phyloP scores from a whole-genome alignment of 64 coral and sea anemone genomes.

The Dendrophyllia cribrosa region DNA sequence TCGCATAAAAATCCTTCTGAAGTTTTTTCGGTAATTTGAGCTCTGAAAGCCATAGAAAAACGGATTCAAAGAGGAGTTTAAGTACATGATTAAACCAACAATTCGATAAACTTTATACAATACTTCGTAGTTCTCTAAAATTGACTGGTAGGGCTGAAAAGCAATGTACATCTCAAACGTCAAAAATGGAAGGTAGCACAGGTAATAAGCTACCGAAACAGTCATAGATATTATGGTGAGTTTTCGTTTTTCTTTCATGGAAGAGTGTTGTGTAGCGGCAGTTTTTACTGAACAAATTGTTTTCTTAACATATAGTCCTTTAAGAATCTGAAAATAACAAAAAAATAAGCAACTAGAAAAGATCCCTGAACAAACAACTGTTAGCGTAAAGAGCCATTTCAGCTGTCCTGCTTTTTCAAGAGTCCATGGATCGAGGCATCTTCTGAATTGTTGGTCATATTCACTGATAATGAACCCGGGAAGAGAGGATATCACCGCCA shows the following conservation, averaged over 20 bases:
- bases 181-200: constrained; percentile 68
- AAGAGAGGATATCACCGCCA: constrained; percentile 2
- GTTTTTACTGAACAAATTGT: constrained; percentile 29
- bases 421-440: constrained; percentile 45
- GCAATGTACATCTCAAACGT: constrained; percentile 47
- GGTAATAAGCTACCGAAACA: constrained; percentile 48
- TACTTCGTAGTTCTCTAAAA: constrained; percentile 10
- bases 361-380: neutral
- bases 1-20: constrained; percentile 34
- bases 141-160: constrained; percentile 6
- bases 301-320: constrained; percentile 72
- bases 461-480: constrained; percentile 49
- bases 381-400: neutral
- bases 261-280: neutral
- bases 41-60: constrained; percentile 86
- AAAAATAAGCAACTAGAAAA: constrained; percentile 37
- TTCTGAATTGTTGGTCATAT: constrained; percentile 20
- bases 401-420: neutral
- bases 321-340: constrained; percentile 75
- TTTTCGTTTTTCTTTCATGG: constrained; percentile 50
- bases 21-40: constrained; percentile 66
- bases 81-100: constrained; percentile 48
- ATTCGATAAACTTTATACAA: constrained; percentile 27
- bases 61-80: constrained; percentile 74
- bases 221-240: constrained; percentile 52